phyloP scores from a whole-genome alignment of 2,113 vertebrate species.

The Erythrolamprus reginae region DNA sequence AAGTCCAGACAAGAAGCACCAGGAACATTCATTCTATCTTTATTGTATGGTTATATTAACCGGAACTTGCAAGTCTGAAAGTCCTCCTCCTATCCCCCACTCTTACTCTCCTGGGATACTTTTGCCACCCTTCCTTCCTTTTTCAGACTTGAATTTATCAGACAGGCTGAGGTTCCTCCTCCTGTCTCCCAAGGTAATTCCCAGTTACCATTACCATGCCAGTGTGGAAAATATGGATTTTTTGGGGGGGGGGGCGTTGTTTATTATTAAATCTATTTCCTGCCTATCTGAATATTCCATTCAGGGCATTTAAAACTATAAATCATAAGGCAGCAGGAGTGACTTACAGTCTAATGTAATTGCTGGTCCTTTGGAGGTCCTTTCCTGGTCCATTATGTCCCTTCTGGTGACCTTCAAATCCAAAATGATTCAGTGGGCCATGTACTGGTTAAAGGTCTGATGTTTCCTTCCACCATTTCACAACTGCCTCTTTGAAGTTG shows the following conservation, averaged over 20 bases:
- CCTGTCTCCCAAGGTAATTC: neutral
- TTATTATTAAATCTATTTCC: neutral
- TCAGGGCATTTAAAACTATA: neutral
- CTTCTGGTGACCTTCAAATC: neutral
- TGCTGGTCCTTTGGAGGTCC: neutral
- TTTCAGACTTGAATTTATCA: neutral
- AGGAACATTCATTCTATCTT: neutral
- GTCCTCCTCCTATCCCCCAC: neutral
- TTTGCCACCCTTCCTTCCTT: neutral
- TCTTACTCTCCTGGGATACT: neutral
- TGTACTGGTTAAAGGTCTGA: neutral
- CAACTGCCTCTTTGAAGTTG: neutral
- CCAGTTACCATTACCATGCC: neutral
- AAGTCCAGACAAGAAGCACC: neutral
- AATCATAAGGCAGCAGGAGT: neutral
- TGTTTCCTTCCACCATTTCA: neutral
- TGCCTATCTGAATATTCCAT: neutral
- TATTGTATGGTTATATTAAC: neutral
- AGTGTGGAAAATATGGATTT: neutral
- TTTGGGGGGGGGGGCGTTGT: neutral
- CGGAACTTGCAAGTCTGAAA: neutral
- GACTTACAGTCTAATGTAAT: neutral
- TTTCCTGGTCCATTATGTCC: neutral
- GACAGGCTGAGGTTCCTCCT: neutral
- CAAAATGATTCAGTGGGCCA: neutral